Evolutionary conservation across 2,888 invertebrate genomes (phyloP).

Genomic region (Leucozona laternaria): DNA sequence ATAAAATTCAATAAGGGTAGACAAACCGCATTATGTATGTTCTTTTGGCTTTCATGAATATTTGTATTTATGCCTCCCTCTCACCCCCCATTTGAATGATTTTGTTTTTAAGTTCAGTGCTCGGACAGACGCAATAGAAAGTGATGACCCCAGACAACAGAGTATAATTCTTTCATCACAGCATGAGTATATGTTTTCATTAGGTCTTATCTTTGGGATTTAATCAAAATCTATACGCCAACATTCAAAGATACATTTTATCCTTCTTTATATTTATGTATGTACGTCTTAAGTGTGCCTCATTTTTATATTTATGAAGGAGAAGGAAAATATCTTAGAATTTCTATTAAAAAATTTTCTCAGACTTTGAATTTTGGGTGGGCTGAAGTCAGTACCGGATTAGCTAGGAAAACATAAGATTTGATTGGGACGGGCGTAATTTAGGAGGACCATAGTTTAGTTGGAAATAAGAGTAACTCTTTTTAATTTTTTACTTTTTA

Average conservation of each 20-base stretch:
- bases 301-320: slow-evolving; percentile 6
- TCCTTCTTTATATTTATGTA: neutral
- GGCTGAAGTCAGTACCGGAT: neutral
- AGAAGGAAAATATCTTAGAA: neutral
- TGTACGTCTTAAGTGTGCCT: slow-evolving; percentile 47
- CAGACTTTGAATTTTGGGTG: neutral
- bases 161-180: neutral
- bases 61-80: neutral
- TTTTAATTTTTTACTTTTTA: no score
- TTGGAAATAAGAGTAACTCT: no score
- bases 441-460: neutral
- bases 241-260: slow-evolving; percentile 20
- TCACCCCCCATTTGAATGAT: neutral
- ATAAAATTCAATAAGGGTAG: slow-evolving; percentile 24
- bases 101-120: neutral
- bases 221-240: slow-evolving; percentile 57
- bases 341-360: slow-evolving; percentile 5
- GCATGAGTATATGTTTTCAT: slow-evolving; percentile 12
- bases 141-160: neutral
- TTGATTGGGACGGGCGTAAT: neutral
- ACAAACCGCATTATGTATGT: slow-evolving; percentile 11
- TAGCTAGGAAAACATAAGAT: neutral
- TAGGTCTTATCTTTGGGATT: slow-evolving; percentile 44
- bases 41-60: slow-evolving; percentile 6
- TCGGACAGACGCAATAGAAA: neutral